Conservation (phyloP, 1,140 invertebrate genomes). For the Melitaea cinxia region DNA sequence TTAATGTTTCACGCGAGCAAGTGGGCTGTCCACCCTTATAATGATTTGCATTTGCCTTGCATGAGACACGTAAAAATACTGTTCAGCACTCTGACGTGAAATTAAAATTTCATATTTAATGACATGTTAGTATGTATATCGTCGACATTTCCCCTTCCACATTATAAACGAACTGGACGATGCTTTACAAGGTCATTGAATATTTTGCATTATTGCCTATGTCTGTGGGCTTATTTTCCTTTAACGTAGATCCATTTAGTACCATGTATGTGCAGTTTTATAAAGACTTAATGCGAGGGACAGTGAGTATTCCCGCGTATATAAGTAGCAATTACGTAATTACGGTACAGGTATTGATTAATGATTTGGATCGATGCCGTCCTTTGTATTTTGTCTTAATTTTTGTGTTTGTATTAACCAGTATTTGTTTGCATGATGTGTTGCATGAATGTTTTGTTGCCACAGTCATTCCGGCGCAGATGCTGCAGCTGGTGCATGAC, state of each 20-base stretch:
- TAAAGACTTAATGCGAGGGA: slow-evolving; percentile 14
- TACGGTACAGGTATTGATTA: background rate
- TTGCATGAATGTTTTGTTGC: slow-evolving; percentile 73
- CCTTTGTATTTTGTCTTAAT: background rate
- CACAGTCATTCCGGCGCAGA: slow-evolving; percentile 70
- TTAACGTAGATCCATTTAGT: slow-evolving; percentile 9
- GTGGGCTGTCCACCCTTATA: slow-evolving; percentile 9
- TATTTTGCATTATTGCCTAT: slow-evolving; percentile 15
- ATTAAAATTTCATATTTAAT: slow-evolving; percentile 77
- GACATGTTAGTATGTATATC: slow-evolving; percentile 62
- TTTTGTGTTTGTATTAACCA: slow-evolving; percentile 25
- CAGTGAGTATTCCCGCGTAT: slow-evolving; percentile 14
- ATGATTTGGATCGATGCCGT: background rate
- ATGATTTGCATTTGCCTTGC: slow-evolving; percentile 62
- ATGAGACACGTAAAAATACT: slow-evolving; percentile 53
- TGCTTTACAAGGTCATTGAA: background rate
- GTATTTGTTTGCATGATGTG: slow-evolving; percentile 56
- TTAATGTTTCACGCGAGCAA: slow-evolving; percentile 2
- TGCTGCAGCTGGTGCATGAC: slow-evolving; percentile 72
- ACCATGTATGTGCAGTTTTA: slow-evolving; percentile 4
- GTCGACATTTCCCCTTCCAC: slow-evolving; percentile 21
- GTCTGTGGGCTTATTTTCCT: slow-evolving; percentile 14
- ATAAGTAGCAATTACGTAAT: background rate
- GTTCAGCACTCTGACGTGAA: slow-evolving; percentile 44
- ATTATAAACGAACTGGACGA: slow-evolving; percentile 8